Evolutionary conservation across 2,113 vertebrate species (phyloP).

Genomic region (Parus major): DNA sequence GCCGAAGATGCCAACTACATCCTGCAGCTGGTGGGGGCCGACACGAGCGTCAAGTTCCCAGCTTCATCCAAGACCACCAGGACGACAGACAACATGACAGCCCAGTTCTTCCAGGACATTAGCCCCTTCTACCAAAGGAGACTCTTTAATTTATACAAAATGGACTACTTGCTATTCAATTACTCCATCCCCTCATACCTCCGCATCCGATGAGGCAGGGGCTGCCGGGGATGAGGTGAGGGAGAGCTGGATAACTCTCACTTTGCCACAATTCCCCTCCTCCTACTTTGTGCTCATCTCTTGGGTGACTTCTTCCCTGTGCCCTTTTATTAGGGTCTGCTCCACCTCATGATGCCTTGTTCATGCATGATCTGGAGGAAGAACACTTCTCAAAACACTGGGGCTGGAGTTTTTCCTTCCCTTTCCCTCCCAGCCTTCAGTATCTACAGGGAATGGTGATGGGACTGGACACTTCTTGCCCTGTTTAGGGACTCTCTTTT

Average conservation of each 20-base stretch:
- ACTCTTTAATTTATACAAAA: constrained; percentile 91
- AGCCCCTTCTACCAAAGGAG: constrained; percentile 91
- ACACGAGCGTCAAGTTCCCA: constrained; percentile 81
- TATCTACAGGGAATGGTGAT: not conserved
- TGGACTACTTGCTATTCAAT: constrained; percentile 97
- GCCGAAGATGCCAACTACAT: constrained; percentile 89
- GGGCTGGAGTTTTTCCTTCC: not conserved
- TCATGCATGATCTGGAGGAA: not conserved
- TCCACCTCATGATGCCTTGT: not conserved
- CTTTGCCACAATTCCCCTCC: not conserved
- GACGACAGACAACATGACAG: constrained; percentile 82
- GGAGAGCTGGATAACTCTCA: constrained; percentile 26
- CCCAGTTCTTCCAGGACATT: constrained; percentile 87
- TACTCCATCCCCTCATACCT: constrained; percentile 89
- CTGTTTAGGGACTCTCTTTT: not conserved
- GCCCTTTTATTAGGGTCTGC: not conserved
- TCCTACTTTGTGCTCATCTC: not conserved
- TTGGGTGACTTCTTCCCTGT: not conserved
- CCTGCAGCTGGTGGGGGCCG: constrained; percentile 82
- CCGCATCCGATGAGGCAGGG: constrained; percentile 72
- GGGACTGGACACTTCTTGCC: not conserved
- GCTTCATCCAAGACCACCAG: constrained; percentile 78
- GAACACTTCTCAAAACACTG: not conserved
- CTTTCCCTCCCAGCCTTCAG: not conserved
- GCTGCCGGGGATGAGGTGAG: not conserved